phyloP scores from a whole-genome alignment of 2,113 vertebrate genomes.

The Cyphomyrus plagiostoma region DNA sequence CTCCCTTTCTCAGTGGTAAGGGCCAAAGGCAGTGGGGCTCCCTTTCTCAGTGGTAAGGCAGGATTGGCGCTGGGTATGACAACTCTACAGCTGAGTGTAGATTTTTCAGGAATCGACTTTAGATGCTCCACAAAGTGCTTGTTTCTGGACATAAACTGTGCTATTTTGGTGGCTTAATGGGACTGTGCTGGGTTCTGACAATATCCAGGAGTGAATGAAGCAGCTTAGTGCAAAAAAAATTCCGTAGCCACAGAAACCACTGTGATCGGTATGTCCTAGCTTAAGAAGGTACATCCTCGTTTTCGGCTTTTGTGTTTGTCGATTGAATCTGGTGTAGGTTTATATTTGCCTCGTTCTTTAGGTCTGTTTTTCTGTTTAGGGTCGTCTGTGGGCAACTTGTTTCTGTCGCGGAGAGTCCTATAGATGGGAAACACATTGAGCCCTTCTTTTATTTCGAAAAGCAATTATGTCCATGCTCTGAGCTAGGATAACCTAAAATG shows the following conservation, averaged over 20 bases:
- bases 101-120: background rate
- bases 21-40: constrained; percentile 60
- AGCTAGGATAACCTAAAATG: background rate
- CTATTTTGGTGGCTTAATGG: background rate
- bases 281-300: background rate
- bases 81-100: background rate
- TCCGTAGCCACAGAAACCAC: background rate
- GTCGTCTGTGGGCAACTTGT: background rate
- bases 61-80: background rate
- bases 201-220: constrained; percentile 5
- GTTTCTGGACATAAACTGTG: constrained; percentile 14
- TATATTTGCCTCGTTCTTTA: background rate
- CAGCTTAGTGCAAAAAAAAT: background rate
- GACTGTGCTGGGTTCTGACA: background rate
- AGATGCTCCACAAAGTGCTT: background rate
- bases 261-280: background rate
- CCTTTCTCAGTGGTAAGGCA: constrained; percentile 66
- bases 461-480: background rate
- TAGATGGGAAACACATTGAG: background rate
- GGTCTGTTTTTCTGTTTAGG: background rate
- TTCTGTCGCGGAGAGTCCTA: background rate
- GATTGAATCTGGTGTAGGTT: background rate
- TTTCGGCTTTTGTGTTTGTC: background rate
- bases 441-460: background rate
- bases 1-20: too few relatives aligned